phyloP scores from a whole-genome alignment of 2,113 vertebrate genomes.

The Arvicanthis niloticus region DNA sequence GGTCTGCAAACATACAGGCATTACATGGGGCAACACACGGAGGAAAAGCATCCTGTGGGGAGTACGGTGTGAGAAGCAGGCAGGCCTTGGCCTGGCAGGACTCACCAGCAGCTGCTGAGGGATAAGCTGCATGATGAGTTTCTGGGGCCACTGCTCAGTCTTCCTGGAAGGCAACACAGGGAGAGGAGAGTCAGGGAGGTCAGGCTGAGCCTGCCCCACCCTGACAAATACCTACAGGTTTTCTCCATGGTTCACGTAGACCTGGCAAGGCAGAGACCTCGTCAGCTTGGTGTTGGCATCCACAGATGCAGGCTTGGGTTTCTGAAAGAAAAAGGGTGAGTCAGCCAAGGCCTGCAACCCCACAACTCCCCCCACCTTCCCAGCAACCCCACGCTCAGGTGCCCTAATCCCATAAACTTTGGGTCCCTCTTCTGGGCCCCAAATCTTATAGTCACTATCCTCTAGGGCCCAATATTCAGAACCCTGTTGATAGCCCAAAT shows the following conservation, averaged over 20 bases:
- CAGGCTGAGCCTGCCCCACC: fast-evolving
- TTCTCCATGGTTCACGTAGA: slow-evolving; percentile 95
- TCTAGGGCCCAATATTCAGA: background rate
- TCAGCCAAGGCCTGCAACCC: background rate
- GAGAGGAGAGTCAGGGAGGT: background rate
- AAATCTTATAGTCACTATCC: background rate
- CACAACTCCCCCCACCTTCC: background rate
- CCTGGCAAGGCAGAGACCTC: slow-evolving; percentile 94
- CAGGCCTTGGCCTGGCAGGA: fast-evolving
- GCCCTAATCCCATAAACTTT: background rate
- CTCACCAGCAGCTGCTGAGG: slow-evolving; percentile 94
- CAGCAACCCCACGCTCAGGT: background rate
- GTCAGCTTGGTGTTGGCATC: slow-evolving; percentile 94
- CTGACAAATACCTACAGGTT: slow-evolving; percentile 91
- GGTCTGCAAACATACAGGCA: slow-evolving; percentile 84
- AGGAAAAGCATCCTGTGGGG: background rate
- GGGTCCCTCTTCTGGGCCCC: background rate
- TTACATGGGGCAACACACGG: background rate
- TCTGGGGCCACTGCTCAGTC: slow-evolving; percentile 96
- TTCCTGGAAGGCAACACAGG: slow-evolving; percentile 84
- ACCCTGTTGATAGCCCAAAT: fast-evolving
- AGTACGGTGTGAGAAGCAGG: background rate
- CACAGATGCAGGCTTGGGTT: slow-evolving; percentile 93
- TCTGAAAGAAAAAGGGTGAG: slow-evolving; percentile 82
- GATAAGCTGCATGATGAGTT: slow-evolving; percentile 97